Evolutionary conservation across 2,888 invertebrate species (phyloP), one percentile per base, ranked within the genome.

Genomic region (Dolichomitus sp.): DNA sequence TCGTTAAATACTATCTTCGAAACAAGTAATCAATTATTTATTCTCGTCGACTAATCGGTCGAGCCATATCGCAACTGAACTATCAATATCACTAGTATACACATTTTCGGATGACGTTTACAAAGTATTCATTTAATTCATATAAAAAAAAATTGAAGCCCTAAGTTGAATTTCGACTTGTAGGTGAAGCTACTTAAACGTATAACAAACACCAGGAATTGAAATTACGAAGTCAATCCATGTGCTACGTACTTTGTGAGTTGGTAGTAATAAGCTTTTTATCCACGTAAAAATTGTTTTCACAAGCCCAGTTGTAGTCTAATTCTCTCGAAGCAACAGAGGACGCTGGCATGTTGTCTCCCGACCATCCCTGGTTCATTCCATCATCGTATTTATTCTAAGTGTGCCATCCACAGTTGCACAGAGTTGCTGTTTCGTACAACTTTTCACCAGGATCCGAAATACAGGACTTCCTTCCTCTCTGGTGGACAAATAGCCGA

Each of bases 331-430:
- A 52, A 12, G 50, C 59, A 30, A 76, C 4, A 5, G 76, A 59
- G 3, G 63, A 70, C 52, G 37, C 30, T 42, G 73, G 59, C 73
- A 74, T 69, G 59, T 74, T 50, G 30, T 69, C 45, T 63, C 27
- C 27, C 42, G 23, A 42, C 23, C 23, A 54, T 27, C 61, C 40
- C 3, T 14, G 12, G 40, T 52, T 70, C 57, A 57, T 73, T 61
- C 57, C 42, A 76, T 79, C 59, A 11, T 70, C 23, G 19, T 45
- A n/a, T 27, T 27, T 19, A 12, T 48, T 17, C 6, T 6, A 48
- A 48, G 4, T 48, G 48, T 3, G 6, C 17, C 17, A 48, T 48
- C 17, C 17, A 17, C 5, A 48, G 48, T 48, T n/a, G 48, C 0
- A 0, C 48, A 48, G n/a, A 4, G 48, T n/a, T 4, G 4, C n/a